Conservation (phyloP, 2,888 invertebrate genomes). For the Lasioglossum lativentre region DNA sequence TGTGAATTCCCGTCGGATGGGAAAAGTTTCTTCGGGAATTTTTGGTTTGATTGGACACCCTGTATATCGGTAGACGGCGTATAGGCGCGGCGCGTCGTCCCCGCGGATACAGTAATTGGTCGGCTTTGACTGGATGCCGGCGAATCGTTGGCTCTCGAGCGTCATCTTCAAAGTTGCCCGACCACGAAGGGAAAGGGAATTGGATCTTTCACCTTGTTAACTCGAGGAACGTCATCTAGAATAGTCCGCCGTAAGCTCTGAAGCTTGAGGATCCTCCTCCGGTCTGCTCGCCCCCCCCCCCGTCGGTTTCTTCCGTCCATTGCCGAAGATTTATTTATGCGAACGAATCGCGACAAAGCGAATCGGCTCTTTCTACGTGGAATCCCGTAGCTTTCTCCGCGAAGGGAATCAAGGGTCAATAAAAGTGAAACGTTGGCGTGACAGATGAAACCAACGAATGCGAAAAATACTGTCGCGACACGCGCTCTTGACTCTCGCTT, state of each 20-base stretch:
- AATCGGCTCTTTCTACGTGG: not conserved
- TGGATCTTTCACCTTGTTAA: slow-evolving; percentile 28
- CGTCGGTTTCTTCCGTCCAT: not conserved
- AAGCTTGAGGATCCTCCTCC: not conserved
- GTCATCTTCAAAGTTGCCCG: slow-evolving; percentile 27
- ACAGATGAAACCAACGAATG: not conserved
- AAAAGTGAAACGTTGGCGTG: slow-evolving; percentile 2
- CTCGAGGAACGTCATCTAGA: slow-evolving; percentile 9
- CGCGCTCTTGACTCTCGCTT: not conserved
- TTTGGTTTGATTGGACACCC: too few species aligned
- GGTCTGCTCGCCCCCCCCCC: not conserved
- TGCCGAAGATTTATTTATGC: not conserved
- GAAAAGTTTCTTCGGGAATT: too few species aligned
- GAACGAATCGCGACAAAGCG: not conserved
- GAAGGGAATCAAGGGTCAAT: not conserved
- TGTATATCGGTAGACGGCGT: not conserved
- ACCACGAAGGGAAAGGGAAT: slow-evolving; percentile 45
- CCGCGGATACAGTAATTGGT: slow-evolving; percentile 7
- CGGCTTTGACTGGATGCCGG: not conserved
- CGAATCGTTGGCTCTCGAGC: not conserved
- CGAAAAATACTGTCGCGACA: not conserved
- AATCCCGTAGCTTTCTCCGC: not conserved
- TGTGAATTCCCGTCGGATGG: too few species aligned
- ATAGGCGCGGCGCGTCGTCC: slow-evolving; percentile 6
- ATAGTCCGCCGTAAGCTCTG: not conserved